phyloP scores from a whole-genome alignment of 2,113 vertebrate genomes.

The Gallinago undulata region DNA sequence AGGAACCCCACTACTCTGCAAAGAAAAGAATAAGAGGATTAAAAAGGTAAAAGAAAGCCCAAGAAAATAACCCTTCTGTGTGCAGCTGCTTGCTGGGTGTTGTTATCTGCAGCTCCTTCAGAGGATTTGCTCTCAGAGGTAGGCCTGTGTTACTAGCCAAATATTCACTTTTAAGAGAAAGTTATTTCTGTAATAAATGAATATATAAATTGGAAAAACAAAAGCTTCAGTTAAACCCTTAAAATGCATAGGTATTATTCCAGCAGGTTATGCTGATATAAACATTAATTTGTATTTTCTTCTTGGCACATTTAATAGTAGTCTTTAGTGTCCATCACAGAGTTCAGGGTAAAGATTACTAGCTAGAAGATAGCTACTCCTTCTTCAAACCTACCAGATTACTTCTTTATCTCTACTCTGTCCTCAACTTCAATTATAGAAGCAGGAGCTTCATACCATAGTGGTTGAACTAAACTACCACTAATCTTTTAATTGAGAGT shows the following conservation, averaged over 20 bases:
- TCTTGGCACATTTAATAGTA: background rate
- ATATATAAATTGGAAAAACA: background rate
- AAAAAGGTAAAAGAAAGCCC: background rate
- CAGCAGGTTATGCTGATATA: background rate
- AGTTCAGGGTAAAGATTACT: background rate
- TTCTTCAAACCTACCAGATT: background rate
- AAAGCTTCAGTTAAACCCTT: background rate
- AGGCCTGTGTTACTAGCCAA: background rate
- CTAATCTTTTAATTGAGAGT: constrained; percentile 74
- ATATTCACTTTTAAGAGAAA: background rate
- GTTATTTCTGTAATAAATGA: background rate
- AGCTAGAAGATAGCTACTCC: background rate
- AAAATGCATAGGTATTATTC: background rate
- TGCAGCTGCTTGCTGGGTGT: background rate
- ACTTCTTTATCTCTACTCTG: background rate
- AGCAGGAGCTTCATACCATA: background rate
- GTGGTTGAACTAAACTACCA: background rate
- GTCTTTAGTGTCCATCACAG: background rate
- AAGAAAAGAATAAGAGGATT: constrained; percentile 35
- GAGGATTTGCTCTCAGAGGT: background rate
- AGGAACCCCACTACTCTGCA: background rate
- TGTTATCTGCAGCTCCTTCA: background rate
- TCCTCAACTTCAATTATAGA: constrained; percentile 20
- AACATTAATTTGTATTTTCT: background rate
- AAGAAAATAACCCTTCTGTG: constrained; percentile 13